Evolutionary conservation across 2,113 vertebrate genomes (phyloP).

Genomic region (Bos indicus): DNA sequence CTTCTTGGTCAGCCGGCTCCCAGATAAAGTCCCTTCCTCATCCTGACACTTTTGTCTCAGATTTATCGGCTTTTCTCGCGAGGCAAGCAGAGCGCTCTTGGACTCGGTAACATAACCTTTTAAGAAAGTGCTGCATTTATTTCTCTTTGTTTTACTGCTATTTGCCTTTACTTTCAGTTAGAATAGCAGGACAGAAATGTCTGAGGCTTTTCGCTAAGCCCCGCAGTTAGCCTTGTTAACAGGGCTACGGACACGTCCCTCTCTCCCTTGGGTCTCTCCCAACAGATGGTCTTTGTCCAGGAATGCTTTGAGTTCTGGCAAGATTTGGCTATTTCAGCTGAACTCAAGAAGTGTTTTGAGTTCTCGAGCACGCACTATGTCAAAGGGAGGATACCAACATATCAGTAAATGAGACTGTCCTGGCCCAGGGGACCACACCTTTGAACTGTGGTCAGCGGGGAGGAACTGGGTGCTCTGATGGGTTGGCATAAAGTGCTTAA

Average conservation of each 20-base stretch:
- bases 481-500: no score
- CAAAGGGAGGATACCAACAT: neutral
- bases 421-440: neutral
- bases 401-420: neutral
- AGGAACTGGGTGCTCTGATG: neutral
- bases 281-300: neutral
- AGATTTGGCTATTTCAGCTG: neutral
- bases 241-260: neutral
- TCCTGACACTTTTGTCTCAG: neutral
- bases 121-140: neutral
- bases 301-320: neutral
- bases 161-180: conserved; percentile 41
- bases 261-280: neutral
- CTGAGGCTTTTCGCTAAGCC: neutral
- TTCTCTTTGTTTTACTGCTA: neutral
- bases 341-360: neutral
- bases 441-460: fast-evolving
- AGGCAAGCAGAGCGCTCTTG: neutral
- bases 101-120: neutral
- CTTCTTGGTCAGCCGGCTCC: neutral
- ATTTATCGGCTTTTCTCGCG: neutral
- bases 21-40: neutral
- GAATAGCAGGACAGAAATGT: neutral
- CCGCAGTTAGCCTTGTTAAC: neutral
- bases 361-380: neutral